Percentiles rank a stretch among this genome's conserved stretches.
Conservation (phyloP, 1,140 invertebrate species). For the Drosophila sucinea region DNA sequence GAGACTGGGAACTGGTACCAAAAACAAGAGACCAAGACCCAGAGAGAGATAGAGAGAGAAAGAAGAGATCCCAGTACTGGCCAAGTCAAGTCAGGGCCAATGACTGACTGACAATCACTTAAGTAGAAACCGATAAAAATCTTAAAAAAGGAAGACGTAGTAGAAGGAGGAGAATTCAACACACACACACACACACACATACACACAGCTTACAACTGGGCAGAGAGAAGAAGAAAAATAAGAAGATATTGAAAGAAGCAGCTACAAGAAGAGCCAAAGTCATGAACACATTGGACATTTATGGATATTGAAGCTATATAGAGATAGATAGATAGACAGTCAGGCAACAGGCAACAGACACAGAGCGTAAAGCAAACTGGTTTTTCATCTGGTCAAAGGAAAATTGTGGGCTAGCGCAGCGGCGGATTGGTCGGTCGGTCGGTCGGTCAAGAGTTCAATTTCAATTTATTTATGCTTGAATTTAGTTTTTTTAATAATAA, state of each 20-base stretch:
- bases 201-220: constrained; percentile 8
- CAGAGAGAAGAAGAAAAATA: constrained; percentile 38
- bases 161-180: constrained; percentile 24
- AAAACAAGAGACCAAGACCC: constrained; percentile 5
- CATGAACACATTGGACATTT: constrained; percentile 78
- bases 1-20: constrained; percentile 37
- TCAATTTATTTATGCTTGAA: constrained; percentile 62
- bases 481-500: constrained; percentile 58
- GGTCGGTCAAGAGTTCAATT: constrained; percentile 66
- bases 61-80: neutral
- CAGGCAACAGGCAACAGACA: constrained; percentile 22
- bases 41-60: constrained; percentile 22
- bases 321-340: constrained; percentile 55
- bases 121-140: constrained; percentile 82
- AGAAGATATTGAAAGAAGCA: constrained; percentile 43
- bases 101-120: constrained; percentile 81
- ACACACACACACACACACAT: constrained; percentile 8
- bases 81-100: constrained; percentile 36
- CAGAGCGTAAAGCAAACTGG: constrained; percentile 42
- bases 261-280: constrained; percentile 57
- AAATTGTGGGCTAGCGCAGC: constrained; percentile 51
- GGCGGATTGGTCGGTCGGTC: constrained; percentile 1
- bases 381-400: constrained; percentile 41
- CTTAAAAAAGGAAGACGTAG: constrained; percentile 36
- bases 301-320: constrained; percentile 80